phyloP scores from a whole-genome alignment of 2,888 invertebrate genomes.

The Cerastoderma edule region DNA sequence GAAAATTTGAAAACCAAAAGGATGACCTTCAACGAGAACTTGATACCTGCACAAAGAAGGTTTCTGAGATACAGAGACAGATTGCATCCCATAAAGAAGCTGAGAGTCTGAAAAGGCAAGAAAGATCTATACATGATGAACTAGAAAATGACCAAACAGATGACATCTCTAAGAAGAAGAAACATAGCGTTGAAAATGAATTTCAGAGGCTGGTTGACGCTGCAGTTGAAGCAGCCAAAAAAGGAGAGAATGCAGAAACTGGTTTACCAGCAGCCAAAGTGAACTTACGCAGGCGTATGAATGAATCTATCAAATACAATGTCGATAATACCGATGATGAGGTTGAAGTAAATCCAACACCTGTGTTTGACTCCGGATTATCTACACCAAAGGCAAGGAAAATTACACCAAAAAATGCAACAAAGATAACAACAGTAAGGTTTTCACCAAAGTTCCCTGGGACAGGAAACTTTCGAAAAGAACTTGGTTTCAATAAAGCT shows the following conservation, averaged over 20 bases:
- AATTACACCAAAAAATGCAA: constrained; percentile 12
- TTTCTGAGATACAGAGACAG: constrained; percentile 17
- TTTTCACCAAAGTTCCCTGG: constrained; percentile 12
- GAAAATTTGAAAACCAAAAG: constrained; percentile 1
- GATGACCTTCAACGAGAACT: constrained; percentile 19
- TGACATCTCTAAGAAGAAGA: constrained; percentile 32
- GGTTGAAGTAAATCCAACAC: constrained; percentile 11
- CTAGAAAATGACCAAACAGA: not conserved
- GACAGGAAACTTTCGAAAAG: constrained; percentile 17
- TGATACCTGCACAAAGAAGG: constrained; percentile 16
- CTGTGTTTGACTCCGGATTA: not conserved
- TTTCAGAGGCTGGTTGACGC: constrained; percentile 57
- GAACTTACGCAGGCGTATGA: constrained; percentile 44
- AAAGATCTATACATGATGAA: not conserved
- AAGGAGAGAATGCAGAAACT: constrained; percentile 38
- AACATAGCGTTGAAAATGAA: constrained; percentile 59
- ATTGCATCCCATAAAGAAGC: constrained; percentile 21
- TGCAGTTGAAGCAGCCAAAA: constrained; percentile 52
- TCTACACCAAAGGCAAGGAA: constrained; percentile 29
- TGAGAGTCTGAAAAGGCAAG: not conserved
- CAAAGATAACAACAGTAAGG: constrained; percentile 25
- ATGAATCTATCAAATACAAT: constrained; percentile 52
- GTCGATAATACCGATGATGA: constrained; percentile 56
- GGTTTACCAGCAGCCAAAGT: constrained; percentile 38
- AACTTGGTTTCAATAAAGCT: constrained; percentile 11